Evolutionary conservation across 2,797 vertebrate genomes (phyloP), one percentile per base, ranked within the genome.

Genomic region (Pseudopleuronectes americanus): DNA sequence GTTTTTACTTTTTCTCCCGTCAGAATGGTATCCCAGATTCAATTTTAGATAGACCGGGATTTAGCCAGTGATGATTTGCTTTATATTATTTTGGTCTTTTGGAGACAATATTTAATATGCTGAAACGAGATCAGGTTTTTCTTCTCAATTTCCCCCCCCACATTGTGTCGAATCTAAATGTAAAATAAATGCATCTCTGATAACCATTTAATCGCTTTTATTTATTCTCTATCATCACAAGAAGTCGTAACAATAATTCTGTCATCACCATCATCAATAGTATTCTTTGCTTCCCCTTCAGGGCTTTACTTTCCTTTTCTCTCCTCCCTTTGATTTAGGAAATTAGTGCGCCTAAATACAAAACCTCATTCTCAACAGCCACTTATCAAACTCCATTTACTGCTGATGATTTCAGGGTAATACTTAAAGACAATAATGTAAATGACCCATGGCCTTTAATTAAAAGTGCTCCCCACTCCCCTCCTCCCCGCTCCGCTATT

Each of bases 11-110:
- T 94, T 95, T 91, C 95, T 92, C 36, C 94, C 95, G 94, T 97
- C 95, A 95, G 68, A 95, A 97, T 96, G 94, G 93, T 95, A 95
- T 96, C 96, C 96, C 94, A 96, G 97, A 99, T 99, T 96, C 96
- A 99, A 99, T 99, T 98, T 98, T 93, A 99, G 97, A 99, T 99
- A 97, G 94, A 94, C 64, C 75, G 14, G 90, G 92, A 91, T 94
- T 94, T 93, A 95, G 93, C 93, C 92, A 79, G 89, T 94, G 94
- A 96, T 94, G 96, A 87, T 88, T 88, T 68, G 8, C 57, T 66
- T 64, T 17, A 23, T 19, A 53, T 31, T 61, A 31, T 53, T 81
- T 23, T 49, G 55, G 28, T 92, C 83, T 91, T 81, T 86, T 83
- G 84, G 83, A 93, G 91, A 93, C 92, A 94, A 93, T 93, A 89